Evolutionary conservation across 1,140 invertebrate species (phyloP), one percentile per base, ranked within the genome.

Genomic region (Cardiocondyla obscurior): DNA sequence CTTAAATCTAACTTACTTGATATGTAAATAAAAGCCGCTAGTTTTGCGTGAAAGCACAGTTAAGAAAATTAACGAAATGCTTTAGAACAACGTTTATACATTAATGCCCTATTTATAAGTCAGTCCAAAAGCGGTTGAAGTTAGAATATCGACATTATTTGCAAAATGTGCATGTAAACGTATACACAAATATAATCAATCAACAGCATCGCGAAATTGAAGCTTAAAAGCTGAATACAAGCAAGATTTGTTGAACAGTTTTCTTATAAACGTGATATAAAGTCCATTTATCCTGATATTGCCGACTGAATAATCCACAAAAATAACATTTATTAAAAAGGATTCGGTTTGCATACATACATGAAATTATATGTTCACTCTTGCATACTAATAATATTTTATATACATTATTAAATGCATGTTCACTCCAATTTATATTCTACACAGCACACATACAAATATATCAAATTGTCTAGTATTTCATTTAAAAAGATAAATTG

Each of bases 261-360:
- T 1, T 28, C 5, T 25, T 70, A 58, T 14, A 22, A 36, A 58
- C 0, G n/a, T 55, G 25, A 2, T 79, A 2, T 79, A 30, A 72
- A 4, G 22, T 73, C 8, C 60, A 72, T 73, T 46, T 49, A 81
- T 73, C 30, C 36, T 44, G 62, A 81, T 53, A 62, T 49, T 73
- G 64, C 28, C 84, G 84, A 28, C 69, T 67, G 53, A 51, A 51
- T 28, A 86, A 90, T 88, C 84, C 85, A 90, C 82, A 86, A 89
- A 91, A 91, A 83, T 90, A 91, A 90, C 57, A 88, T 91, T 91
- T 92, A 92, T 90, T 91, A 87, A 89, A 81, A 84, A 83, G 53
- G 64, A 67, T 60, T 83, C 28, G 42, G 22, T 83, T 12, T 44
- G 49, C 55, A 16, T 91, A 89, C 84, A 90, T 84, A 44, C 36